Evolutionary conservation across 2,113 vertebrate species (phyloP).

Genomic region (Etheostoma cragini): DNA sequence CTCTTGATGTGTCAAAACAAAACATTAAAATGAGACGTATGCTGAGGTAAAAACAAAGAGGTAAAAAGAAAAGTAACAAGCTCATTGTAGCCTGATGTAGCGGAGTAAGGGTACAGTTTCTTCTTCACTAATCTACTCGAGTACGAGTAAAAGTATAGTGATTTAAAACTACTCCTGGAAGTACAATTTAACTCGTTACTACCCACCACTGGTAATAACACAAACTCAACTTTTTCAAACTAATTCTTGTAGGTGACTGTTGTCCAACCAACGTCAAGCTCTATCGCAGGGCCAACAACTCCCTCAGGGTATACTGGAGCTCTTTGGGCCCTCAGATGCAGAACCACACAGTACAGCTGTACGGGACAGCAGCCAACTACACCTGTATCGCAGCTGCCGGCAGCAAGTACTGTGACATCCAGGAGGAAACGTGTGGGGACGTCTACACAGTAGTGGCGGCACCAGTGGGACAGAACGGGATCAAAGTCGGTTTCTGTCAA

Average conservation of each 20-base stretch:
- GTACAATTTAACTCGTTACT: no score
- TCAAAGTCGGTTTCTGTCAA: constrained; percentile 88
- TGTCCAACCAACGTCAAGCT: constrained; percentile 91
- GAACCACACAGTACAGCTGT: constrained; percentile 85
- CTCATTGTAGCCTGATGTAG: no score
- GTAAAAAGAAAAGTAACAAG: no score
- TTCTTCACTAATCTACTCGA: no score
- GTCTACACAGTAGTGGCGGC: constrained; percentile 89
- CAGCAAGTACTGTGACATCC: constrained; percentile 87
- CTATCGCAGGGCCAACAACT: constrained; percentile 83
- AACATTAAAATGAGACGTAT: no score
- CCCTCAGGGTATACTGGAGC: constrained; percentile 89
- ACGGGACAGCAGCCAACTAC: constrained; percentile 88
- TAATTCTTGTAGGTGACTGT: constrained; percentile 85
- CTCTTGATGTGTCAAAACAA: no score
- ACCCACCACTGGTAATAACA: no score
- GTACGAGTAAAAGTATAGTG: no score
- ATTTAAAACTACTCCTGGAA: no score
- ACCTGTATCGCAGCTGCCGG: constrained; percentile 82
- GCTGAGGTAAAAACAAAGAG: no score
- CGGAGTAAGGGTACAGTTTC: no score
- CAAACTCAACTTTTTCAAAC: not conserved
- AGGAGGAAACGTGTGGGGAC: constrained; percentile 87
- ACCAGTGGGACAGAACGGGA: constrained; percentile 80
- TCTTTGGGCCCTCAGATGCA: constrained; percentile 79